phyloP scores from a whole-genome alignment of 2,797 vertebrate species.

The Hybognathus amarus region DNA sequence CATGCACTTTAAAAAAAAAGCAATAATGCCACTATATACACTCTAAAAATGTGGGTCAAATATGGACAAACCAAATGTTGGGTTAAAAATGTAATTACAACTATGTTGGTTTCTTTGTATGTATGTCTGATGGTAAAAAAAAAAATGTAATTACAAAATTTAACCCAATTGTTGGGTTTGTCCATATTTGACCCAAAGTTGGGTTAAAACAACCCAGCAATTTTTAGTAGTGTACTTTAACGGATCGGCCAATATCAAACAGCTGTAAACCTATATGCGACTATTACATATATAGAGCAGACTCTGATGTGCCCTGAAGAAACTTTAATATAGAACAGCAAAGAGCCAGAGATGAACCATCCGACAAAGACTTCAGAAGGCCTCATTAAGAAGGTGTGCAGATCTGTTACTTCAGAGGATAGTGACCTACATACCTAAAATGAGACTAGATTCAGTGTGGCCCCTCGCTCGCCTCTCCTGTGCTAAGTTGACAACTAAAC shows the following conservation, averaged over 20 bases:
- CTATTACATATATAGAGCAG: background rate
- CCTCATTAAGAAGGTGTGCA: slow-evolving; percentile 63
- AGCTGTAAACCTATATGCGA: background rate
- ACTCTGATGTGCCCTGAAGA: slow-evolving; percentile 46
- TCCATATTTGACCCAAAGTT: no score
- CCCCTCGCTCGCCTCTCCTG: slow-evolving; percentile 58
- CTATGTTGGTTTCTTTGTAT: no score
- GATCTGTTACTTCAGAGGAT: slow-evolving; percentile 69
- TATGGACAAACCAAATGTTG: no score
- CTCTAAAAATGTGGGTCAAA: no score
- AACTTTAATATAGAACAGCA: slow-evolving; percentile 52
- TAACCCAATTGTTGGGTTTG: no score
- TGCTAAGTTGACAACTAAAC: slow-evolving; percentile 50
- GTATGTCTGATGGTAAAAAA: no score
- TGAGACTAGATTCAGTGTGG: slow-evolving; percentile 69
- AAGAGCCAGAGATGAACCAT: slow-evolving; percentile 57
- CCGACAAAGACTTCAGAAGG: slow-evolving; percentile 62
- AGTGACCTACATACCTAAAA: slow-evolving; percentile 75
- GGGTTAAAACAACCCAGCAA: no score
- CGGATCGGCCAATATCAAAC: background rate
- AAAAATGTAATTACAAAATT: no score
- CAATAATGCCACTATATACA: background rate
- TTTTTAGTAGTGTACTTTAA: no score
- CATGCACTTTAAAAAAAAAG: background rate
- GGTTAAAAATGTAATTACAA: no score